Evolutionary conservation across 2,113 vertebrate genomes (phyloP).

Genomic region (Crotalus horridus): DNA sequence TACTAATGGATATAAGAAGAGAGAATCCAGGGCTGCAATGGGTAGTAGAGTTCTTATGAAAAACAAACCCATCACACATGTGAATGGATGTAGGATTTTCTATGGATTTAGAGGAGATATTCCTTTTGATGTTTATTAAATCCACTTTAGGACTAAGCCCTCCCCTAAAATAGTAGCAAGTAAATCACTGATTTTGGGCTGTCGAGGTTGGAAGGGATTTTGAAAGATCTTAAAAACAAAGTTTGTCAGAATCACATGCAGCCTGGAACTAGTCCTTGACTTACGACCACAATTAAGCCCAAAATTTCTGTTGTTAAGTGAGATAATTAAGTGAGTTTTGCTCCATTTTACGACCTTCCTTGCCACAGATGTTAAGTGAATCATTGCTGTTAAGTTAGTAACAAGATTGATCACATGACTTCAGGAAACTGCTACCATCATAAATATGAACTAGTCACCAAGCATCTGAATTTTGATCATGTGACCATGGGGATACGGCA

Average conservation of each 20-base stretch:
- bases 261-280: background rate
- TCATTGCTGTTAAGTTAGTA: background rate
- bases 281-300: background rate
- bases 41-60: background rate
- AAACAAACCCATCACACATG: background rate
- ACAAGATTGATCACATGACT: background rate
- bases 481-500: background rate
- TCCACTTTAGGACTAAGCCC: background rate
- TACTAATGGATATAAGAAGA: background rate
- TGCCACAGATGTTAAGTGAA: background rate
- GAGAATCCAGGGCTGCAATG: background rate
- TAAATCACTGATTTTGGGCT: background rate
- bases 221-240: background rate
- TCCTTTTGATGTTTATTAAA: background rate
- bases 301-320: background rate
- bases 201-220: background rate
- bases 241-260: background rate
- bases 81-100: background rate
- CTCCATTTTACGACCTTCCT: background rate
- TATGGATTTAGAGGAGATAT: background rate
- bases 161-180: background rate
- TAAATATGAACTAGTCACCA: background rate
- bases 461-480: background rate
- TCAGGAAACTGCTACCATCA: background rate
- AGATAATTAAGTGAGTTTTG: background rate